Percentiles rank a stretch among this genome's conserved stretches.
Conservation (phyloP, 2,797 vertebrate species). For the Enteromius argenteus region DNA sequence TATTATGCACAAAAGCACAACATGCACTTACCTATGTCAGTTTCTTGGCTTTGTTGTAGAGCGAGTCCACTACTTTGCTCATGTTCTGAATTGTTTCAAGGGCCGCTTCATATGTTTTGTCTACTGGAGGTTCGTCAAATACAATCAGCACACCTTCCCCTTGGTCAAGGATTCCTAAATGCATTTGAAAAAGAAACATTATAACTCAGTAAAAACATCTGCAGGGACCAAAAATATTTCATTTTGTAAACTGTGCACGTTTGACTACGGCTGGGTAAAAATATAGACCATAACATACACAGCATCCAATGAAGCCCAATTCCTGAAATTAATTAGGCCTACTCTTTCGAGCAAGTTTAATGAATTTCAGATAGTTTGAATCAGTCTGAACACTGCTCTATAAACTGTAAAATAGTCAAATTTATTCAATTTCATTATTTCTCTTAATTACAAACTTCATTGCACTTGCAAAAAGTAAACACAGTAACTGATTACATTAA, state of each 20-base stretch:
- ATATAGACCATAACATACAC: background rate
- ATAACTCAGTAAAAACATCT: background rate
- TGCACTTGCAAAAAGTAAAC: background rate
- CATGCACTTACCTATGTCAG: conserved; percentile 87
- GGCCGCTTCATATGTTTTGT: conserved; percentile 93
- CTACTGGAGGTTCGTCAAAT: conserved; percentile 92
- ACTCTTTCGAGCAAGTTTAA: background rate
- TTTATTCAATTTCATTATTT: background rate
- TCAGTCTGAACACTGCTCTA: background rate
- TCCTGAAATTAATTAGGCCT: background rate
- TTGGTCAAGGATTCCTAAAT: conserved; percentile 92
- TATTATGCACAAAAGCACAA: background rate
- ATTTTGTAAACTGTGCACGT: background rate
- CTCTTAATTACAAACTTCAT: background rate
- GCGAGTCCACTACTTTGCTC: conserved; percentile 98
- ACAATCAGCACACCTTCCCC: conserved; percentile 95
- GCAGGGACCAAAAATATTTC: background rate
- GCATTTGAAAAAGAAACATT: background rate
- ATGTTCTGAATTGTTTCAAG: conserved; percentile 97
- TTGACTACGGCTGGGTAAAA: background rate
- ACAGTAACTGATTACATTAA: background rate
- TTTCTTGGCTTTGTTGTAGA: conserved; percentile 99
- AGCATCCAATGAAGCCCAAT: background rate
- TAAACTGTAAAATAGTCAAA: background rate
- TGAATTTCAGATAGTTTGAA: background rate